These are phyloP conservation scores for Caenorhabditis virilis DNA, from an alignment of 2,888 invertebrate species.

Conservation along the genomic window DNA sequence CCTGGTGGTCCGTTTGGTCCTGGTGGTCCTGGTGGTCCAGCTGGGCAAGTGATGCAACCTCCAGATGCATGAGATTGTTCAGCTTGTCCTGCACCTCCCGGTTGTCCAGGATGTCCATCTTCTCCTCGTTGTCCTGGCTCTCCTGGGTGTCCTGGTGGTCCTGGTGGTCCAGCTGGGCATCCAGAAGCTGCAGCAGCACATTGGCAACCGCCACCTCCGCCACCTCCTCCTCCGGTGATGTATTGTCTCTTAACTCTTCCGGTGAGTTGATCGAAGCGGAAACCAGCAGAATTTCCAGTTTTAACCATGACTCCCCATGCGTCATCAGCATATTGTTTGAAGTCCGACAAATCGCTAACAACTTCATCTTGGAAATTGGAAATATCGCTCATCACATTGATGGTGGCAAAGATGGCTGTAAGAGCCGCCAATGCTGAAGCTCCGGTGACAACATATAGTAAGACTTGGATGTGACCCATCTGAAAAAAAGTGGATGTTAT, in stretches of 20 bases:
- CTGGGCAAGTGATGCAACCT: constrained; percentile 46
- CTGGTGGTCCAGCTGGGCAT: constrained; percentile 49
- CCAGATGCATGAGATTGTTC: constrained; percentile 14
- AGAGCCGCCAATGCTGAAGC: constrained; percentile 33
- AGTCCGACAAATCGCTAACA: constrained; percentile 33
- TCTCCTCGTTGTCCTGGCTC: constrained; percentile 35
- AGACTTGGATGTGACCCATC: constrained; percentile 38
- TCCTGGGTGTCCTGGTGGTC: constrained; percentile 41
- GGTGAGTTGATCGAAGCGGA: constrained; percentile 35
- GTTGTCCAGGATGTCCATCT: constrained; percentile 25
- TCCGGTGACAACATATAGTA: constrained; percentile 29
- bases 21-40: constrained; percentile 45
- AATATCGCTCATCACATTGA: constrained; percentile 36
- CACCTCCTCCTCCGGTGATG: constrained; percentile 24
- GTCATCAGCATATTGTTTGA: constrained; percentile 45
- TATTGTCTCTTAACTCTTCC: constrained; percentile 37
- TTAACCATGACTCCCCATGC: constrained; percentile 44
- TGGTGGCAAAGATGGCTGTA: constrained; percentile 29
- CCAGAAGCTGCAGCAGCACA: constrained; percentile 42
- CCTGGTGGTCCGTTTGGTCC: constrained; percentile 40
- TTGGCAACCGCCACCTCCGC: constrained; percentile 33
- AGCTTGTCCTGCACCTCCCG: constrained; percentile 29
- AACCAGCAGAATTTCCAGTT: constrained; percentile 20
- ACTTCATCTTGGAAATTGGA: constrained; percentile 22
- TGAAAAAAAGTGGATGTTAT: not conserved